Evolutionary conservation across 2,888 invertebrate species (phyloP).

Genomic region (Sminthurinus aureus): DNA sequence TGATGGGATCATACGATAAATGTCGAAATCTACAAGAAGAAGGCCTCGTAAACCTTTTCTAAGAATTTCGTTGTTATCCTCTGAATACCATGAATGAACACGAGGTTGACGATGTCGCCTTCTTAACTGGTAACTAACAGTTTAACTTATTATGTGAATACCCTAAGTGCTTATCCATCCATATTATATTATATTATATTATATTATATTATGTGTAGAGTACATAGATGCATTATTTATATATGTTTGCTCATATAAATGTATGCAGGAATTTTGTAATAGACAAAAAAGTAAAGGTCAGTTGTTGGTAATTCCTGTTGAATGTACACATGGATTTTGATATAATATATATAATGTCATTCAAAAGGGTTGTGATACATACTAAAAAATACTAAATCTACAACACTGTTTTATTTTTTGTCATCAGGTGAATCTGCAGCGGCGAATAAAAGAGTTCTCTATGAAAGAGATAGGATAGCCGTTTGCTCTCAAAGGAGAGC

Average conservation of each 20-base stretch:
- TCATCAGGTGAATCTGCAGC: conserved; percentile 56
- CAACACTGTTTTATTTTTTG: conserved; percentile 3
- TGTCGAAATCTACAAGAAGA: conserved; percentile 54
- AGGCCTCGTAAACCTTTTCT: conserved; percentile 54
- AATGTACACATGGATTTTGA: not conserved
- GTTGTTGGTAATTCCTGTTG: not conserved
- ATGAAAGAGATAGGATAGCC: conserved; percentile 79
- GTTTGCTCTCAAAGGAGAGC: conserved; percentile 88
- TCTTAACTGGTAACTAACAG: conserved; percentile 88
- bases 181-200: too few species aligned
- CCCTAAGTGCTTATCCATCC: too few species aligned
- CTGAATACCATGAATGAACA: conserved; percentile 89
- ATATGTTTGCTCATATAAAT: not conserved
- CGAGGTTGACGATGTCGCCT: conserved; percentile 91
- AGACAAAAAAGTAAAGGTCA: too few species aligned
- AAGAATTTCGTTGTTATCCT: too few species aligned
- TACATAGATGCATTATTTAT: not conserved
- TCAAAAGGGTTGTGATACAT: not conserved
- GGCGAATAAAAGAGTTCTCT: conserved; percentile 72
- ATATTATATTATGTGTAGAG: too few species aligned
- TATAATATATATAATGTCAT: not conserved
- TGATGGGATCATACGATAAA: conserved; percentile 38
- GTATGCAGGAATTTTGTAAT: too few species aligned
- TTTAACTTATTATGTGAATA: too few species aligned
- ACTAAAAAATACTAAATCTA: too few species aligned